These are phyloP conservation scores for Phthorimaea operculella DNA, from an alignment of 1,140 invertebrate genomes.

Conservation along the genomic window DNA sequence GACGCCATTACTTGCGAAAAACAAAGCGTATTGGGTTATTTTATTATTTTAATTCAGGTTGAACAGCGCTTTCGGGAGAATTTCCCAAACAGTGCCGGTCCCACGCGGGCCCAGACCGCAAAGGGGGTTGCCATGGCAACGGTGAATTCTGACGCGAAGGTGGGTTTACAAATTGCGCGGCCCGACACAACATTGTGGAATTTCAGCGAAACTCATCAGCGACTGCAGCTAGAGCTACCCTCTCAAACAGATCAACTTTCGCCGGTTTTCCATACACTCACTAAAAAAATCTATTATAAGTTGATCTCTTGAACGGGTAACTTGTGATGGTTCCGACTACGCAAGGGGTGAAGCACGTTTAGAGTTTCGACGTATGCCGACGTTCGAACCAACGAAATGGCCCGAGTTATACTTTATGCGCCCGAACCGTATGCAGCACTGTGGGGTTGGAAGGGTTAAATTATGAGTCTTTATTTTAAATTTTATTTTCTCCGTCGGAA, in stretches of 20 bases:
- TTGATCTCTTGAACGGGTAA: no score
- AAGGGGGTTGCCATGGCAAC: conserved; percentile 58
- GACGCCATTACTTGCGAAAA: conserved; percentile 8
- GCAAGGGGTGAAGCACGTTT: conserved; percentile 1
- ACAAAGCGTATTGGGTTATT: conserved; percentile 41
- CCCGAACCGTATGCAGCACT: conserved; percentile 25
- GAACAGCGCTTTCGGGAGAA: conserved; percentile 35
- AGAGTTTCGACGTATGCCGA: conserved; percentile 2
- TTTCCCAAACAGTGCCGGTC: conserved; percentile 47
- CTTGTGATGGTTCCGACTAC: no score
- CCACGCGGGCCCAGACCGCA: conserved; percentile 36
- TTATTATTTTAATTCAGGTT: conserved; percentile 59
- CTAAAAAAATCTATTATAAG: no score
- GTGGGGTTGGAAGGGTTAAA: conserved; percentile 39
- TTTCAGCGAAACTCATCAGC: conserved; percentile 8
- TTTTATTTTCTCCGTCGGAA: conserved; percentile 43
- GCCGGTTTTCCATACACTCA: no score
- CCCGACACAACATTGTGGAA: conserved; percentile 10
- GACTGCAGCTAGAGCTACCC: no score
- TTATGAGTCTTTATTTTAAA: conserved; percentile 45
- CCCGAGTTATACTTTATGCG: conserved; percentile 17
- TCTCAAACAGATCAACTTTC: no score
- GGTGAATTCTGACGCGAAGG: conserved; percentile 38
- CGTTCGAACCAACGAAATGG: conserved; percentile 4
- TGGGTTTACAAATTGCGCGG: conserved; percentile 38